Evolutionary conservation across 2,797 vertebrate species (phyloP).

Genomic region (Diceros bicornis): DNA sequence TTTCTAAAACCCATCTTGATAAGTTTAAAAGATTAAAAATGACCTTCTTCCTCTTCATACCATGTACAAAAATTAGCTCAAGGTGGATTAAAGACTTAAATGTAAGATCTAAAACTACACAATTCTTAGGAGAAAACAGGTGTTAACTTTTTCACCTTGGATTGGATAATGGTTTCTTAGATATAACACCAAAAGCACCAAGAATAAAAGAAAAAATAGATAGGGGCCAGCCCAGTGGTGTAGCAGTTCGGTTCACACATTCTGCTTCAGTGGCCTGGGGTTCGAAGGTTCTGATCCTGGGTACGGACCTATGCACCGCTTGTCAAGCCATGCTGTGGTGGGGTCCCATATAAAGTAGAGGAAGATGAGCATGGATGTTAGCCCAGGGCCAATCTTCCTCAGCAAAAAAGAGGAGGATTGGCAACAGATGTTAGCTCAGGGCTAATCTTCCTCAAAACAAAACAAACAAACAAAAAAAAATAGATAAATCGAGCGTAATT

Average conservation of each 20-base stretch:
- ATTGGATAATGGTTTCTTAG: constrained; percentile 4
- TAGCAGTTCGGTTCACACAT: too few relatives aligned
- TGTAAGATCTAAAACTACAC: not conserved
- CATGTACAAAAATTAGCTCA: constrained; percentile 20
- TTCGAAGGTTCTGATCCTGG: too few relatives aligned
- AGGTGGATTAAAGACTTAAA: not conserved
- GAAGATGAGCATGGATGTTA: too few relatives aligned
- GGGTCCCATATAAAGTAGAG: too few relatives aligned
- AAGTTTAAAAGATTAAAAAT: constrained; percentile 34
- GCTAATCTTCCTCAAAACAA: too few relatives aligned
- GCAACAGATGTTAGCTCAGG: too few relatives aligned
- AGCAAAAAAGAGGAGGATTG: too few relatives aligned
- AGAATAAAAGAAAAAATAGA: not conserved
- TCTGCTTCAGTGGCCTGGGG: too few relatives aligned
- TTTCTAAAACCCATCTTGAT: not conserved
- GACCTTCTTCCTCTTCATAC: not conserved
- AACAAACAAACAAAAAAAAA: not conserved
- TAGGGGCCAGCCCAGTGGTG: not conserved
- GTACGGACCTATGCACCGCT: too few relatives aligned
- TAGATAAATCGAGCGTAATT: not conserved
- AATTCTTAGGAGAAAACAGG: not conserved
- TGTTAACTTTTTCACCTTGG: not conserved
- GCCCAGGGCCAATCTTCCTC: too few relatives aligned
- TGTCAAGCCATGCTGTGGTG: too few relatives aligned
- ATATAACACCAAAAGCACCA: not conserved